Base-by-base conservation (phyloP, 2,888 invertebrate genomes). In the Phaonia tiefii region DNA sequence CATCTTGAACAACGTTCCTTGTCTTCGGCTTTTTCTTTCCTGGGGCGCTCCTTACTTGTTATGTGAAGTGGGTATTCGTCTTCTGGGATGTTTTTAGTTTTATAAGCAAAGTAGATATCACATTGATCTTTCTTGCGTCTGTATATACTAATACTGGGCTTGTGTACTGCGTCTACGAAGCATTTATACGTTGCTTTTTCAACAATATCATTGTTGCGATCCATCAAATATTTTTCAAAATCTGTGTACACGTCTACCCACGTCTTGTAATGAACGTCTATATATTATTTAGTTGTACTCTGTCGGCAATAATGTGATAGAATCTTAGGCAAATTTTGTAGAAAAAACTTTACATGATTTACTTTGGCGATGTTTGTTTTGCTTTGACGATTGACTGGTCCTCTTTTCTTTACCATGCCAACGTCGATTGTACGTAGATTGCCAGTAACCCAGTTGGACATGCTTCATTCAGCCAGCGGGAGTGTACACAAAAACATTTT, bases 11-110 rank as follows among this genome's bases (percentile, higher is more conserved):
- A 75, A 69, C 70, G 75, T 73, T 76, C 72, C 73, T 76, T 73
- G 80, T 80, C 73, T 80, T 80, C 69, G 63, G 65, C 31, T 74
- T 79, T 79, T 67, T 75, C 75, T 75, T 79, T 79, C 79, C 79
- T 79, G 58, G 79, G 66, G 66, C 66, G 72, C 72, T 75, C 80
- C 70, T 79, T 79, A 79, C 65, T 79, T 79, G 44, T 75, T 74
- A 75, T 74, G 74, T 79, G 74, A 71, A 74, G 66, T 67, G 3
- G 8, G 8, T 72, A 77, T 72, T 78, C 73, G 63, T 69, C 67
- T 75, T 74, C 69, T 74, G 79, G 69, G 54, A 74, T 54, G 54
- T 74, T 70, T 70, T 75, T 31, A 79, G 69, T 74, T 74, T 69
- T 74, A 58, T 79, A 63, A 67, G 25, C 46, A 67, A 75, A 71